These are phyloP conservation scores for Zaprionus africanus DNA, from an alignment of 1,140 invertebrate species.

Conservation along the genomic window DNA sequence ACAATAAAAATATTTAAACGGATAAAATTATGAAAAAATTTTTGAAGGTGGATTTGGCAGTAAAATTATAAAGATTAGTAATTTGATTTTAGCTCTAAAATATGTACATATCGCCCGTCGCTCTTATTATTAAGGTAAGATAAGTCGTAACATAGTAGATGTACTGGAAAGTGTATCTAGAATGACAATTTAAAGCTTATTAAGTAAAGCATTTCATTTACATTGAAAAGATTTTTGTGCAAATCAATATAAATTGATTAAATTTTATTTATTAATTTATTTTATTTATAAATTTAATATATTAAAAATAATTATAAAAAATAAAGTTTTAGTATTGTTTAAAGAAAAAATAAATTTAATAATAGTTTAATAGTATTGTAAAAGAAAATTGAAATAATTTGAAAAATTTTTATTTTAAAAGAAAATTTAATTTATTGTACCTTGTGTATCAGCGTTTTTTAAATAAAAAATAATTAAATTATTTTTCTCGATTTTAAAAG, in stretches of 20 bases:
- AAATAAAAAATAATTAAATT: conserved; percentile 85
- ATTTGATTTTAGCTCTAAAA: conserved; percentile 85
- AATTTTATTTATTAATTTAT: conserved; percentile 78
- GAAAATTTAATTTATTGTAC: conserved; percentile 86
- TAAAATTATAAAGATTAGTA: conserved; percentile 84
- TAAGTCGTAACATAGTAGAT: conserved; percentile 90
- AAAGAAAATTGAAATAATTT: conserved; percentile 76
- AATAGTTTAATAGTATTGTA: conserved; percentile 85
- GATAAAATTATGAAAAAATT: conserved; percentile 77
- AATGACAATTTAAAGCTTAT: conserved; percentile 85
- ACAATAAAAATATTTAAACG: conserved; percentile 84
- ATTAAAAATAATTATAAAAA: conserved; percentile 80
- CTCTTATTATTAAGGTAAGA: conserved; percentile 36
- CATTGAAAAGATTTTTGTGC: conserved; percentile 39
- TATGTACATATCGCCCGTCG: conserved; percentile 85
- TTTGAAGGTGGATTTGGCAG: conserved; percentile 86
- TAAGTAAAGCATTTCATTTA: conserved; percentile 55
- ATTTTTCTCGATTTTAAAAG: conserved; percentile 88
- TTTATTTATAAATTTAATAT: conserved; percentile 85
- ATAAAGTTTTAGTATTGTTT: conserved; percentile 85
- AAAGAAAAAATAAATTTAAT: conserved; percentile 84
- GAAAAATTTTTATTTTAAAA: conserved; percentile 84
- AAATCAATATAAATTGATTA: conserved; percentile 34
- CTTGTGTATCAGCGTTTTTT: conserved; percentile 88
- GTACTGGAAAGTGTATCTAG: conserved; percentile 88